Evolutionary conservation across 1,140 invertebrate genomes (phyloP), one percentile per base, ranked within the genome.

Genomic region (Drosophila pallidifrons): DNA sequence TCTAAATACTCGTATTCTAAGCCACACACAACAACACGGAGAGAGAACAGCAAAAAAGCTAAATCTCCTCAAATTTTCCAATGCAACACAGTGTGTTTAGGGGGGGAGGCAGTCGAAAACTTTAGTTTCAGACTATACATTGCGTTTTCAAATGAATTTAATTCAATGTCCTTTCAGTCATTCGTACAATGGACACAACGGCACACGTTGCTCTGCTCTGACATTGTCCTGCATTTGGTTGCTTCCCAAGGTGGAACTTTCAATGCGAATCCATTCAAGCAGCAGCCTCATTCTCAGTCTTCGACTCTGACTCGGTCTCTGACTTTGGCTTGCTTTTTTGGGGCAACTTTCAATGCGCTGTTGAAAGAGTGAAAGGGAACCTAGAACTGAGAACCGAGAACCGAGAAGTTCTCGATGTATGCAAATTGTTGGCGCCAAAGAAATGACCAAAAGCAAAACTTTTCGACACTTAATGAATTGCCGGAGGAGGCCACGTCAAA

Each of bases 101-200:
- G 0, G 43, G 28, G 30, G 7, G 7, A 11, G 47, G 30, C n/a
- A n/a, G 20, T 10, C n/a, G 30, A 41, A 83, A 87, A 87, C 77
- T 87, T 87, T 88, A 88, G 83, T 87, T 87, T 87, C 64, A 66
- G 80, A 77, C 83, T 88, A 67, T 82, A 60, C 68, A 68, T 41
- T 76, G 85, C 77, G 83, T 78, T 88, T 83, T 83, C 77, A 82
- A 88, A 88, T 88, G 88, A 88, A 88, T 88, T 88, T 85, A 88
- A 88, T 88, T 89, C 83, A 89, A 89, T 89, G 83, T 88, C 85
- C 88, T 87, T 77, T 80, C 83, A 88, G 77, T 81, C 85, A 88
- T 78, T 89, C 85, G 43, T 67, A 82, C 83, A 88, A 87, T 88
- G 77, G 64, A 65, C 72, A 69, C 72, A 69, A 54, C 55, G 41